Evolutionary conservation across 1,140 invertebrate genomes (phyloP).

Genomic region (Zaprionus gabonicus): DNA sequence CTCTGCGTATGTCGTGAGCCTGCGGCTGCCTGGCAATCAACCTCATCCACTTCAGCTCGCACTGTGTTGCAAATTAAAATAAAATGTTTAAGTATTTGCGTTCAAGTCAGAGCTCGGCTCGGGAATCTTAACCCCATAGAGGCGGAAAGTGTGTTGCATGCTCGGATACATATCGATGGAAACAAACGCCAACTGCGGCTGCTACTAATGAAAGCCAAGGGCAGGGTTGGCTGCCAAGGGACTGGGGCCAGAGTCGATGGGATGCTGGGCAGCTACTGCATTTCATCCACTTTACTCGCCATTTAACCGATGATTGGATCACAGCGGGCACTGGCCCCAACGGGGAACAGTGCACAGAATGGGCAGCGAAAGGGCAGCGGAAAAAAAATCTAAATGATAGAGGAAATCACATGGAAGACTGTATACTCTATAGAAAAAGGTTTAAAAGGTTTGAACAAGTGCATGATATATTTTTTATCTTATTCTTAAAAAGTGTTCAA

Average conservation of each 20-base stretch:
- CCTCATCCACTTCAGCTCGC: background rate
- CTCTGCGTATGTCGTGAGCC: conserved; percentile 61
- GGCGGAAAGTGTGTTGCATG: conserved; percentile 66
- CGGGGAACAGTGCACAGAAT: conserved; percentile 29
- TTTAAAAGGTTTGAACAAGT: too few relatives aligned
- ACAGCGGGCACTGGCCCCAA: conserved; percentile 47
- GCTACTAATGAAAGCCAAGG: conserved; percentile 72
- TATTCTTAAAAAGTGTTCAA: too few relatives aligned
- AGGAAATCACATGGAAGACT: background rate
- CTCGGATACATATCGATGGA: conserved; percentile 66
- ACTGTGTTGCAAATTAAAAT: conserved; percentile 59
- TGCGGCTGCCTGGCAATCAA: background rate
- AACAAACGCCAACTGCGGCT: conserved; percentile 43
- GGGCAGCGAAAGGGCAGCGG: conserved; percentile 27
- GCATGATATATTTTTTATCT: background rate
- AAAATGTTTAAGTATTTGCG: conserved; percentile 71
- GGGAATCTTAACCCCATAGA: conserved; percentile 35
- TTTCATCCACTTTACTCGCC: conserved; percentile 65
- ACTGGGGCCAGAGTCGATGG: background rate
- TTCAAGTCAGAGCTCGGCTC: conserved; percentile 6
- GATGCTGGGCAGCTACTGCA: conserved; percentile 5
- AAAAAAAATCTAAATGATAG: conserved; percentile 45
- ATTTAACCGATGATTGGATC: conserved; percentile 81
- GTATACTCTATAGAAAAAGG: conserved; percentile 9
- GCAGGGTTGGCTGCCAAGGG: background rate